These are phyloP conservation scores for Rhyacophila brunnea DNA, from an alignment of 1,140 invertebrate species.

Conservation along the genomic window DNA sequence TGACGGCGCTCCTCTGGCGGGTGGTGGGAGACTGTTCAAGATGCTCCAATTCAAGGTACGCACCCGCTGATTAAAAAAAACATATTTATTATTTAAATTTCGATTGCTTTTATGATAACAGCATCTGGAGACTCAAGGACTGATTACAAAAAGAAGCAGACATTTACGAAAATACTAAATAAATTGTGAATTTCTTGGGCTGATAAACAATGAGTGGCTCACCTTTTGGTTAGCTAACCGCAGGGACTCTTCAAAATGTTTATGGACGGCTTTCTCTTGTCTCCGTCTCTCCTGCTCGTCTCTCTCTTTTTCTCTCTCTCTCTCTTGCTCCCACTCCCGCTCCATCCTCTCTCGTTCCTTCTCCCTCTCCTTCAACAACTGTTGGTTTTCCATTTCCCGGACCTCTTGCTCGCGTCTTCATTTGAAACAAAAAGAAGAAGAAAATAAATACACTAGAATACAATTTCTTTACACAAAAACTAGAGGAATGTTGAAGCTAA, in stretches of 20 bases:
- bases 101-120: background rate
- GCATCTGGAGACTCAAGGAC: background rate
- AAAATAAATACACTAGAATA: no score
- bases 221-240: slow-evolving; percentile 82
- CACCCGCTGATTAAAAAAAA: slow-evolving; percentile 45
- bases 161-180: no score
- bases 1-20: slow-evolving; percentile 33
- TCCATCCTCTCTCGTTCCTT: slow-evolving; percentile 54
- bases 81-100: slow-evolving; percentile 1
- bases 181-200: no score
- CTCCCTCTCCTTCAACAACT: slow-evolving; percentile 51
- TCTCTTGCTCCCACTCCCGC: slow-evolving; percentile 54
- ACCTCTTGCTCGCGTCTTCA: slow-evolving; percentile 63
- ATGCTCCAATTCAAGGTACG: slow-evolving; percentile 53
- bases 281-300: slow-evolving; percentile 58
- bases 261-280: slow-evolving; percentile 73
- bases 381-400: slow-evolving; percentile 28
- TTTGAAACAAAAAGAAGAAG: slow-evolving; percentile 46
- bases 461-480: no score
- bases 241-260: slow-evolving; percentile 88
- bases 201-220: no score
- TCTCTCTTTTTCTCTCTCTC: slow-evolving; percentile 47
- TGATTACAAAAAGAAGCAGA: no score
- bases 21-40: slow-evolving; percentile 48
- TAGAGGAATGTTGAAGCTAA: no score